Evolutionary conservation across 2,888 invertebrate species (phyloP).

Genomic region (Magallana nippona): DNA sequence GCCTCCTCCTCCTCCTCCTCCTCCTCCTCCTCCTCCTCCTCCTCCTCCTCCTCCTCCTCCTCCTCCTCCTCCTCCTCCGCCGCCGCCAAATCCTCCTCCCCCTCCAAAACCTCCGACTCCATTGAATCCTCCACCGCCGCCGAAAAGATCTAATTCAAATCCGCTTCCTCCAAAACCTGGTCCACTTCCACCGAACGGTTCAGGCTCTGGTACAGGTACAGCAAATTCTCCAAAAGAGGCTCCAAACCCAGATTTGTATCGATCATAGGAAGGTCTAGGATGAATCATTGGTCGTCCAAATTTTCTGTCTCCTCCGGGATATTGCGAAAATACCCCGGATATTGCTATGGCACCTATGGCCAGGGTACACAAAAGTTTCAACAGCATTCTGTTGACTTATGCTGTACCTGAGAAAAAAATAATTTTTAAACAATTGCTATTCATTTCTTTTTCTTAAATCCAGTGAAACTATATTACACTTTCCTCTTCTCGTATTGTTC

Average conservation of each 20-base stretch:
- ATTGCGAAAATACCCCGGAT: background rate
- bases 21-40: slow-evolving; percentile 13
- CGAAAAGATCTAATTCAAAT: background rate
- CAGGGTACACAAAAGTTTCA: slow-evolving; percentile 19
- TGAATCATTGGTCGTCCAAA: background rate
- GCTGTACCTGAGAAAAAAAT: background rate
- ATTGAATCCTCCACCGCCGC: slow-evolving; percentile 15
- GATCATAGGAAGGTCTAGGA: background rate
- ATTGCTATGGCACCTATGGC: background rate
- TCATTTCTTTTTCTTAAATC: too few relatives aligned
- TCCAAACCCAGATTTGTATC: slow-evolving; percentile 2
- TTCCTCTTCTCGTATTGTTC: too few relatives aligned
- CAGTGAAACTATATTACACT: too few relatives aligned
- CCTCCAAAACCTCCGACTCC: slow-evolving; percentile 1
- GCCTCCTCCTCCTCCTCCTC: background rate
- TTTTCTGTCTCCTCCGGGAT: background rate
- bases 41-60: background rate
- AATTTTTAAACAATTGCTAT: too few relatives aligned
- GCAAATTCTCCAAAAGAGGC: background rate
- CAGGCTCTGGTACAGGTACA: background rate
- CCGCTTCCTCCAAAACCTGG: background rate
- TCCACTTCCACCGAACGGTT: background rate
- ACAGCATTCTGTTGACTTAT: slow-evolving; percentile 12
- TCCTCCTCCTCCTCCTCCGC: background rate
- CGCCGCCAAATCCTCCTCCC: slow-evolving; percentile 7